phyloP scores from a whole-genome alignment of 30 jellyfish, hydroid and myxozoan genomes.

The Haliclystus octoradiatus region DNA sequence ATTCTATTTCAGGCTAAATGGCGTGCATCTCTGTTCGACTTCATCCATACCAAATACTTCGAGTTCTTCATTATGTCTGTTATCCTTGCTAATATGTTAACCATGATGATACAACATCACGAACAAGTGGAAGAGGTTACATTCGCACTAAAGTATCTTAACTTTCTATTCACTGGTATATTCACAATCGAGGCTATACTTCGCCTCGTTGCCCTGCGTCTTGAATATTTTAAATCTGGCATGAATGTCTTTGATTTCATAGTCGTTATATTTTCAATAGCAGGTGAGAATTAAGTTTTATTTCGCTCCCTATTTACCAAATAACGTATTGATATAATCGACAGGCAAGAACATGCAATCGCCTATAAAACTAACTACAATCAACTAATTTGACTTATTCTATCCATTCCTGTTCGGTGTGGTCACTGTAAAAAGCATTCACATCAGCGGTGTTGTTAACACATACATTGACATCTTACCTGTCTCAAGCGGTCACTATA shows the following conservation, averaged over 20 bases:
- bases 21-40: conserved; percentile 94
- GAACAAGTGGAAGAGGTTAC: conserved; percentile 64
- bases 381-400: no score
- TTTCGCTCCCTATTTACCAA: background rate
- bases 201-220: conserved; percentile 69
- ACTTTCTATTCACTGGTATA: conserved; percentile 85
- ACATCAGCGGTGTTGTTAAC: no score
- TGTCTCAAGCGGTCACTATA: no score
- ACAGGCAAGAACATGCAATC: no score
- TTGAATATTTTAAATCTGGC: conserved; percentile 82
- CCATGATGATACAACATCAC: conserved; percentile 95
- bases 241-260: conserved; percentile 83
- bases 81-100: conserved; percentile 80
- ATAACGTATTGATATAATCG: no score
- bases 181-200: conserved; percentile 79
- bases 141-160: conserved; percentile 71
- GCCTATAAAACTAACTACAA: no score
- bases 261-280: conserved; percentile 75
- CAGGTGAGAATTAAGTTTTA: conserved; percentile 34
- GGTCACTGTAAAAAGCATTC: no score
- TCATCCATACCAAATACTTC: conserved; percentile 69
- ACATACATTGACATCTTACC: no score
- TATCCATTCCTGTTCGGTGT: no score
- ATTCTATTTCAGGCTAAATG: conserved; percentile 62
- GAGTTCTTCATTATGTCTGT: conserved; percentile 96